Percentiles rank a stretch among this genome's conserved stretches.
These are phyloP conservation scores for Cygnus atratus DNA, from an alignment of 2,113 vertebrate genomes.

Conservation along the genomic window DNA sequence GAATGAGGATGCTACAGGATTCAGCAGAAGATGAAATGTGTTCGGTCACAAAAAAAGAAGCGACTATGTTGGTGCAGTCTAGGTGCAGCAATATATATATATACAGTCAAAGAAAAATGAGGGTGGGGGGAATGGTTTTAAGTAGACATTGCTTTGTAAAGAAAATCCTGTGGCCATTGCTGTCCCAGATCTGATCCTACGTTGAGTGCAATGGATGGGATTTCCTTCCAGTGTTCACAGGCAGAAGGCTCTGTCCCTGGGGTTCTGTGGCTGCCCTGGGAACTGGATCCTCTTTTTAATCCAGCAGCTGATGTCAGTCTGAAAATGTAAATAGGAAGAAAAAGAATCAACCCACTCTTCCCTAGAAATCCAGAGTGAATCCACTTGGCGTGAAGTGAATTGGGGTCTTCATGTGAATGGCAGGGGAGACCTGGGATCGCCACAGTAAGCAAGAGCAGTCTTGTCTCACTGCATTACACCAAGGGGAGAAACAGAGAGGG, in stretches of 20 bases:
- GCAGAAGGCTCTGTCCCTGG: not conserved
- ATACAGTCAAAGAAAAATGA: not conserved
- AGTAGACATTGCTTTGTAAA: not conserved
- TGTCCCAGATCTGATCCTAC: not conserved
- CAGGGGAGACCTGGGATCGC: not conserved
- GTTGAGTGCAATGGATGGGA: not conserved
- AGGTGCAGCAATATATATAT: not conserved
- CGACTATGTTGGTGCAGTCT: not conserved
- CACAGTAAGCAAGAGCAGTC: not conserved
- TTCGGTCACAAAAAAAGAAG: not conserved
- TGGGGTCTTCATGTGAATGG: not conserved
- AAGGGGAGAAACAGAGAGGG: not conserved
- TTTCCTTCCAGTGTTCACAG: not conserved
- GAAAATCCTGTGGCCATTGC: not conserved
- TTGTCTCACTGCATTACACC: rapidly evolving
- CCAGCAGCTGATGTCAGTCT: not conserved
- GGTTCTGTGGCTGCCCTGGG: not conserved
- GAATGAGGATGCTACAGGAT: not conserved
- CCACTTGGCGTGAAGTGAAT: not conserved
- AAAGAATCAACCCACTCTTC: not conserved
- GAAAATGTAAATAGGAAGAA: not conserved
- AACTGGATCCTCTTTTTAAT: not conserved
- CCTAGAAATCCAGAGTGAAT: not conserved
- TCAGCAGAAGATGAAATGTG: not conserved
- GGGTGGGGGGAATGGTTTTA: not conserved